Evolutionary conservation across 2,113 vertebrate genomes (phyloP).

Genomic region (Setophaga coronata): DNA sequence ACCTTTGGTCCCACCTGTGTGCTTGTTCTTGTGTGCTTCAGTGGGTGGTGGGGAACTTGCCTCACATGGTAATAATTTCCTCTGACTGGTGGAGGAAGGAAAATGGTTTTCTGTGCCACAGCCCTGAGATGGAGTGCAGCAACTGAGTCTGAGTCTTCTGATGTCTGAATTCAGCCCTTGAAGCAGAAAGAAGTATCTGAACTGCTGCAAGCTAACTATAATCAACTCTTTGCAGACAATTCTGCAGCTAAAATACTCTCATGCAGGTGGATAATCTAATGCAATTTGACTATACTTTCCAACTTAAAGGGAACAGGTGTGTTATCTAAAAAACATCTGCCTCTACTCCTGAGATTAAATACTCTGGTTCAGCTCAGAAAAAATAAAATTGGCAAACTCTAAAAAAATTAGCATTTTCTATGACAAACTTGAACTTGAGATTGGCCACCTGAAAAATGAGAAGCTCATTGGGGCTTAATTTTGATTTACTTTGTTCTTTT

Average conservation of each 20-base stretch:
- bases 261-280: slow-evolving; percentile 1
- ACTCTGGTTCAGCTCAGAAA: slow-evolving; percentile 35
- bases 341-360: slow-evolving; percentile 56
- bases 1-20: neutral
- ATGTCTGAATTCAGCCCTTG: neutral
- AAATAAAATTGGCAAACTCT: slow-evolving; percentile 42
- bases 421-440: slow-evolving; percentile 27
- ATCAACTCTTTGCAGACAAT: neutral
- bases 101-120: neutral
- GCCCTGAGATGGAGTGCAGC: neutral
- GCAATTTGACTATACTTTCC: slow-evolving; percentile 32
- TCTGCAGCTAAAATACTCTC: neutral
- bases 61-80: neutral
- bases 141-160: neutral
- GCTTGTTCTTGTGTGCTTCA: neutral
- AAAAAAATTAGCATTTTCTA: slow-evolving; percentile 21
- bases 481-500: slow-evolving; percentile 41
- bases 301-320: slow-evolving; percentile 69
- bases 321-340: slow-evolving; percentile 73
- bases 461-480: slow-evolving; percentile 4
- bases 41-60: neutral
- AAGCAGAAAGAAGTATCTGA: neutral
- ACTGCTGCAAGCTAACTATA: neutral
- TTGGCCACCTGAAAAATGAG: slow-evolving; percentile 1
- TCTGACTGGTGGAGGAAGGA: neutral